Percentiles rank a stretch among this genome's conserved stretches.
Conservation (phyloP, 2,797 vertebrate genomes). For the Cossypha caffra region DNA sequence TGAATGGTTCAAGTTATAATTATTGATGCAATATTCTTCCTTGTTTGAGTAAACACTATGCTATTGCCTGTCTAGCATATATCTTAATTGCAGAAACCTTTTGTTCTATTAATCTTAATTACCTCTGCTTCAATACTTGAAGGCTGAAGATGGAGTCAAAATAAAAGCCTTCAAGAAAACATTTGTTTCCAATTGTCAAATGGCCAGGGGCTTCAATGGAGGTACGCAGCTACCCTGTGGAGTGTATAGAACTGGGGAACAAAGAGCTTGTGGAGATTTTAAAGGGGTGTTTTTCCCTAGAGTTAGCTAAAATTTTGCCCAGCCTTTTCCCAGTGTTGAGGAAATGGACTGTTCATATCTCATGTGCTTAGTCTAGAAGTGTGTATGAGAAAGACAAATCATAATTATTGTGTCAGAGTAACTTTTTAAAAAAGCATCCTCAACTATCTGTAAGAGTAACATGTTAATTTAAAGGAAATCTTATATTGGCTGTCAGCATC, state of each 20-base stretch:
- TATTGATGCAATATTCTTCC: constrained; percentile 30
- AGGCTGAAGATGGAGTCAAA: background rate
- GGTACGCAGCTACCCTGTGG: background rate
- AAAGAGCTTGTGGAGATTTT: background rate
- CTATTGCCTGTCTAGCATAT: constrained; percentile 42
- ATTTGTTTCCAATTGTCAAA: background rate
- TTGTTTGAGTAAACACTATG: constrained; percentile 67
- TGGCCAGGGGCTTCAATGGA: background rate
- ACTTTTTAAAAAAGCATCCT: background rate
- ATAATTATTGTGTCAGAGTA: background rate
- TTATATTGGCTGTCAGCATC: background rate
- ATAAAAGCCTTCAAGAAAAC: background rate
- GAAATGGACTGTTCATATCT: background rate
- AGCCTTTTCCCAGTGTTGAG: background rate
- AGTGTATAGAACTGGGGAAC: background rate
- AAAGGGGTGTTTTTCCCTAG: rapidly evolving
- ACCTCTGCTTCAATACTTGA: constrained; percentile 5
- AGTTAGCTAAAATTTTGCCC: background rate
- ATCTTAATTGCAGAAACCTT: constrained; percentile 50
- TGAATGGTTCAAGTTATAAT: constrained; percentile 61
- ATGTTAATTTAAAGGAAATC: background rate
- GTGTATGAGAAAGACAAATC: background rate
- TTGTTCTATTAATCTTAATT: constrained; percentile 64
- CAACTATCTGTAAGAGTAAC: rapidly evolving
- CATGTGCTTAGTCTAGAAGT: background rate